Percentiles rank a stretch among this genome's conserved stretches.
These are phyloP conservation scores for Dysidea cf. avara DNA, from an alignment of 37 sponge, comb jelly and placozoan genomes.

Conservation along the genomic window DNA sequence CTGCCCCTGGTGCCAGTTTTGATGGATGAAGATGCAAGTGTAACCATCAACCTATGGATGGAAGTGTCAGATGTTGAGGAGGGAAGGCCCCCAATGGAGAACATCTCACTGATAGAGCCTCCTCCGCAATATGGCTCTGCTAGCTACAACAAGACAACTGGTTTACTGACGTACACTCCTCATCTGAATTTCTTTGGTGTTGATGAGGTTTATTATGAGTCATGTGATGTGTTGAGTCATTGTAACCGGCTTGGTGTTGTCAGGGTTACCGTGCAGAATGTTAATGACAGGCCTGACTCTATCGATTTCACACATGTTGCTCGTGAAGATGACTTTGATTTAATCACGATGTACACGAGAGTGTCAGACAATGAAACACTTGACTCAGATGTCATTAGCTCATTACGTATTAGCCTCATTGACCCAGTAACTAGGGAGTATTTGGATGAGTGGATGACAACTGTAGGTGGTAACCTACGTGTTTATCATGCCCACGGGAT, in stretches of 20 bases:
- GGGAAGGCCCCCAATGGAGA: constrained; percentile 31
- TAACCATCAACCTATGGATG: constrained; percentile 39
- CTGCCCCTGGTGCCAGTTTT: constrained; percentile 32
- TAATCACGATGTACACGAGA: constrained; percentile 55
- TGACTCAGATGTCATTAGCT: neutral
- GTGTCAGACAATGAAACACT: constrained; percentile 57
- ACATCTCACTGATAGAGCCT: constrained; percentile 39
- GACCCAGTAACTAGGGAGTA: constrained; percentile 9
- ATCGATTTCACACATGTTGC: constrained; percentile 49
- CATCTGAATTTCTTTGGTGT: constrained; percentile 46
- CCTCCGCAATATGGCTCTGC: constrained; percentile 59
- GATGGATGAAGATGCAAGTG: constrained; percentile 55
- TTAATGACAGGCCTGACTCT: constrained; percentile 78
- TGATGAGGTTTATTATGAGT: constrained; percentile 60
- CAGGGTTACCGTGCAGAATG: constrained; percentile 41
- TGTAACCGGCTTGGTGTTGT: constrained; percentile 62
- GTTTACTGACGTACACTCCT: constrained; percentile 63
- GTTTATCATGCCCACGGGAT: constrained; percentile 88
- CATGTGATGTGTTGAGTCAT: constrained; percentile 63
- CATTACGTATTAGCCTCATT: constrained; percentile 32
- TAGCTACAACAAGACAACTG: constrained; percentile 55
- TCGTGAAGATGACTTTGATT: constrained; percentile 78
- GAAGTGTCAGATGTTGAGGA: constrained; percentile 82
- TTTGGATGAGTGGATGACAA: constrained; percentile 38
- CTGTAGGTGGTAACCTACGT: constrained; percentile 54